Conservation (phyloP, 2,888 invertebrate genomes). For the Apotomis turbidana region DNA sequence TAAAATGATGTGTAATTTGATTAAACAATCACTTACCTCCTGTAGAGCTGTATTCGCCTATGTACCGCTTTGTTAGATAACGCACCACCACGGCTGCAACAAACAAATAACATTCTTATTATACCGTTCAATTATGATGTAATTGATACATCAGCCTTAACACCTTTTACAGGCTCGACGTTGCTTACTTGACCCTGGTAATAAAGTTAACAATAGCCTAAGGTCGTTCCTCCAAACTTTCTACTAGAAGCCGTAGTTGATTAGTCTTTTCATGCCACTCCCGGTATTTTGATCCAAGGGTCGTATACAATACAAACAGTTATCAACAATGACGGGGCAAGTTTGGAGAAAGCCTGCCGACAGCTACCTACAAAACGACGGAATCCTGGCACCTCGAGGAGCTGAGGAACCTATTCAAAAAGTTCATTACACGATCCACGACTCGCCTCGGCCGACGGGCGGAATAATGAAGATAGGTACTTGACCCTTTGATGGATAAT, state of each 20-base stretch:
- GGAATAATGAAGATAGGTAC: constrained; percentile 53
- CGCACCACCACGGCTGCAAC: constrained; percentile 91
- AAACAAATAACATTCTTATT: constrained; percentile 57
- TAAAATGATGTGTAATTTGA: too few species aligned
- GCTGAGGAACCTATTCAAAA: constrained; percentile 67
- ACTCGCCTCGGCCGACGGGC: constrained; percentile 47
- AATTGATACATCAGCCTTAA: constrained; percentile 39
- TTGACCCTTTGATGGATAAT: constrained; percentile 60
- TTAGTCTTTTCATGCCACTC: constrained; percentile 73
- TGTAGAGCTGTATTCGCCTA: constrained; percentile 92
- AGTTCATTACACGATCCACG: constrained; percentile 66
- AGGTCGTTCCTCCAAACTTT: constrained; percentile 76
- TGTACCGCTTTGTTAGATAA: constrained; percentile 90
- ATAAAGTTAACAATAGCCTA: constrained; percentile 55
- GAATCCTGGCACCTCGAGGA: constrained; percentile 74
- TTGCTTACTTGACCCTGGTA: constrained; percentile 45
- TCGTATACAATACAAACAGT: constrained; percentile 71
- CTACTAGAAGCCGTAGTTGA: constrained; percentile 65
- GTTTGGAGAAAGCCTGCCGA: constrained; percentile 60
- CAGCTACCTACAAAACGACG: constrained; percentile 74
- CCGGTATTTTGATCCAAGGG: constrained; percentile 70
- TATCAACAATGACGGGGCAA: constrained; percentile 77
- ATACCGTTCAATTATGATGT: constrained; percentile 39
- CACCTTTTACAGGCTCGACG: constrained; percentile 31
- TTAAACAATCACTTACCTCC: constrained; percentile 85